A percentile compares a stretch with the other conserved stretches of the same genome.
phyloP scores from a whole-genome alignment of 1,140 invertebrate species.

The Danaus melanippus region DNA sequence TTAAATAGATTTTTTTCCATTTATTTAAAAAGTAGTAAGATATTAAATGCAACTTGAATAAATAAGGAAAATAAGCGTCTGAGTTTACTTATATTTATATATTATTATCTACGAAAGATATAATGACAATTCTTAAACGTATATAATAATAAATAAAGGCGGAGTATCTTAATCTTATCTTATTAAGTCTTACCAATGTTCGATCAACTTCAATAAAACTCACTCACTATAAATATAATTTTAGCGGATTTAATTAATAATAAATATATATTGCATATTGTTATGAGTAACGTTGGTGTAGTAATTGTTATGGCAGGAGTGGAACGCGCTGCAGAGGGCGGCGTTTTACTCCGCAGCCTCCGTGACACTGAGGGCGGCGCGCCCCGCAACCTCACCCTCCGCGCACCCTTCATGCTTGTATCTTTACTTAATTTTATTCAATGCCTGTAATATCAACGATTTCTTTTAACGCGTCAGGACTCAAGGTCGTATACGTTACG shows the following conservation, averaged over 20 bases:
- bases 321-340: conserved; percentile 33
- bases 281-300: conserved; percentile 10
- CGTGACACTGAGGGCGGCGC: conserved; percentile 56
- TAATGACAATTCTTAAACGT: too few relatives aligned
- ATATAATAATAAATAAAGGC: too few relatives aligned
- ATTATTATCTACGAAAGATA: too few relatives aligned
- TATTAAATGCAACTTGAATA: too few relatives aligned
- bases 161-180: too few relatives aligned
- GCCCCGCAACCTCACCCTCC: conserved; percentile 30
- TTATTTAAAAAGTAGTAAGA: too few relatives aligned
- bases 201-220: too few relatives aligned
- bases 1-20: too few relatives aligned
- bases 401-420: conserved; percentile 40
- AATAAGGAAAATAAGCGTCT: too few relatives aligned
- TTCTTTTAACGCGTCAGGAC: conserved; percentile 19
- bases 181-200: too few relatives aligned
- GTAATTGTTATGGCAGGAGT: conserved; percentile 10
- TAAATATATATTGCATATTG: neutral
- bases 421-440: conserved; percentile 59
- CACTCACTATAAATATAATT: too few relatives aligned
- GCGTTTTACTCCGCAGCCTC: conserved; percentile 51
- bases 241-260: neutral
- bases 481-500: conserved; percentile 13
- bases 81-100: too few relatives aligned
- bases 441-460: conserved; percentile 42